These are phyloP conservation scores for Bombus pyrosoma DNA, from an alignment of 1,140 invertebrate genomes.

Conservation along the genomic window DNA sequence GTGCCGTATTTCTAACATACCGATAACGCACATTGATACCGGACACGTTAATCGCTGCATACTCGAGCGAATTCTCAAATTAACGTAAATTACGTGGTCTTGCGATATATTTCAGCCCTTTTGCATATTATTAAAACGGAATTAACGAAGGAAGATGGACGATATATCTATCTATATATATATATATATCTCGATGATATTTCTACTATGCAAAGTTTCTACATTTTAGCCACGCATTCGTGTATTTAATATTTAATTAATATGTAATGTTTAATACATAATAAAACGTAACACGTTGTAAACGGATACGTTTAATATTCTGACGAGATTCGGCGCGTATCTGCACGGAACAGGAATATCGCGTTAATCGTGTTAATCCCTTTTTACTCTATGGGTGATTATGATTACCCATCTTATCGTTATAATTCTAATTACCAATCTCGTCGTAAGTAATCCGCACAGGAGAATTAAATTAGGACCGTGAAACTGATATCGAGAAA, in stretches of 20 bases:
- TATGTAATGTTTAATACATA: not conserved
- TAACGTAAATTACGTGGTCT: not conserved
- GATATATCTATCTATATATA: not conserved
- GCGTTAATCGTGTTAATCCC: not conserved
- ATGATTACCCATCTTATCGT: no score
- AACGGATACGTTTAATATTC: constrained; percentile 20
- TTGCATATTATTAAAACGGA: not conserved
- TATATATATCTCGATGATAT: not conserved
- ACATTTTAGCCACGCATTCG: not conserved
- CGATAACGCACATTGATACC: not conserved
- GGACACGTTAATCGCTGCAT: not conserved
- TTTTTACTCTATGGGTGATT: not conserved
- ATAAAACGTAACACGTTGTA: not conserved
- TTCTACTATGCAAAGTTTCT: not conserved
- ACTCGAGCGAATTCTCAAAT: not conserved
- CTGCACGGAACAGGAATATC: not conserved
- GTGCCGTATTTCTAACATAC: no score
- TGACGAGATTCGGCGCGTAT: not conserved
- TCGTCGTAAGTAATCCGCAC: not conserved
- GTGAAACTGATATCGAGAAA: constrained; percentile 1
- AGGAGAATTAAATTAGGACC: not conserved
- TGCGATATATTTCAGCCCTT: not conserved
- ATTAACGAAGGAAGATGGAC: not conserved
- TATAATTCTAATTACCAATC: no score
- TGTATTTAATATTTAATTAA: not conserved